Evolutionary conservation across 2,113 vertebrate genomes (phyloP).

Genomic region (Corythaeola cristata): DNA sequence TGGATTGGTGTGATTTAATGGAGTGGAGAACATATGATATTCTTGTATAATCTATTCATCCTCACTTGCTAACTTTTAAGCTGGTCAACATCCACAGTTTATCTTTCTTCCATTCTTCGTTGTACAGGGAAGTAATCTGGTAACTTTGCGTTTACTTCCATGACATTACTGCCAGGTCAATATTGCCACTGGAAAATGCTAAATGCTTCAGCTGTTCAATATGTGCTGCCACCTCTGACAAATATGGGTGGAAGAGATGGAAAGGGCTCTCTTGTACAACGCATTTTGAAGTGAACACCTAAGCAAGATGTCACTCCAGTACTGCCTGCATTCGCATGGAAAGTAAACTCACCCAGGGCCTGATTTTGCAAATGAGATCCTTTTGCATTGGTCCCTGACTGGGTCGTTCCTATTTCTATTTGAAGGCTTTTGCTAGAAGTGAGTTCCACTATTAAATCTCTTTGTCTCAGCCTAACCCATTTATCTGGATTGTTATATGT

Average conservation of each 20-base stretch:
- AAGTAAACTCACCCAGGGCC: not conserved
- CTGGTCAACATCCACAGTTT: not conserved
- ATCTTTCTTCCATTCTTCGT: not conserved
- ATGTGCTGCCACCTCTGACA: not conserved
- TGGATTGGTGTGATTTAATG: not conserved
- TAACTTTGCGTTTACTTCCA: not conserved
- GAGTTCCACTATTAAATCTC: not conserved
- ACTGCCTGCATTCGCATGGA: not conserved
- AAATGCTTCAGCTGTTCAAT: not conserved
- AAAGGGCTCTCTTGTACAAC: not conserved
- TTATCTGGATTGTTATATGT: not conserved
- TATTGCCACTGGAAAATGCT: not conserved
- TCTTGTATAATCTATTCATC: not conserved
- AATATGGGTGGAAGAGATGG: not conserved
- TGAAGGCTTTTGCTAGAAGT: not conserved
- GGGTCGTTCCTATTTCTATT: not conserved
- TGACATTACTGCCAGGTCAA: not conserved
- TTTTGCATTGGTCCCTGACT: not conserved
- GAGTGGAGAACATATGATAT: not conserved
- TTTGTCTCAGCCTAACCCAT: not conserved
- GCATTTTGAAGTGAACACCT: not conserved
- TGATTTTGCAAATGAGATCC: not conserved
- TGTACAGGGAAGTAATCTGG: not conserved
- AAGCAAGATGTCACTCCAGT: fast-evolving
- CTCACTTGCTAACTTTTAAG: not conserved